These are phyloP conservation scores for Athalia rosae DNA, from an alignment of 2,888 invertebrate genomes.

Conservation along the genomic window DNA sequence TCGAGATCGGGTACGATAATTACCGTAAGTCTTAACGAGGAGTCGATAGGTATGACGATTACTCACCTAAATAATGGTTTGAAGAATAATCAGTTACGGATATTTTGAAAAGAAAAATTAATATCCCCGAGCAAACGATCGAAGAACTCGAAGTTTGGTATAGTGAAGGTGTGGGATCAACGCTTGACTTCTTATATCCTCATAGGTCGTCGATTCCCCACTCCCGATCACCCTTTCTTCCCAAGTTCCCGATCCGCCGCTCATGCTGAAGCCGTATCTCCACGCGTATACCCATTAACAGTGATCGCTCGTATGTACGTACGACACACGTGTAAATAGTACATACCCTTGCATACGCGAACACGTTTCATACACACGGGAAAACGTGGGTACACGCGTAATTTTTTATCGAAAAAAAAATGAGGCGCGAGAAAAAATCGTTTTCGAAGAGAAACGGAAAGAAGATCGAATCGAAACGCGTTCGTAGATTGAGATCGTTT, in stretches of 20 bases:
- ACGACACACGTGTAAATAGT: not conserved
- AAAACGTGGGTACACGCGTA: too few species aligned
- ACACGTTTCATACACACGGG: too few species aligned
- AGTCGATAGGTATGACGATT: not conserved
- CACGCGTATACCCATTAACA: not conserved
- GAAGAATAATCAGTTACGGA: not conserved
- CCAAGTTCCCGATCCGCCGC: not conserved
- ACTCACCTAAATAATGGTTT: slow-evolving; percentile 19
- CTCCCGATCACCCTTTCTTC: slow-evolving; percentile 16
- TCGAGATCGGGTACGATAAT: not conserved
- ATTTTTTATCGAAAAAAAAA: too few species aligned
- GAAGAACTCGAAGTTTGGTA: slow-evolving; percentile 27
- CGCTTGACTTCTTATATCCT: slow-evolving; percentile 40
- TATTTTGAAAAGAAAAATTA: not conserved
- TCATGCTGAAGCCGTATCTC: not conserved
- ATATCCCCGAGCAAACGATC: not conserved
- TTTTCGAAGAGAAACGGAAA: too few species aligned
- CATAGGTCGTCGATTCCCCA: slow-evolving; percentile 11
- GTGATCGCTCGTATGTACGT: not conserved
- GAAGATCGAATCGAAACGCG: too few species aligned
- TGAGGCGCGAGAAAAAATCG: too few species aligned
- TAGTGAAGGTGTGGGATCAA: slow-evolving; percentile 21
- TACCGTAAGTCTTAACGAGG: too few species aligned
- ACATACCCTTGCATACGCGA: not conserved
- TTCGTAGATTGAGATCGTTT: too few species aligned